Conservation (phyloP, 2,797 vertebrate genomes). For the Podargus strigoides region DNA sequence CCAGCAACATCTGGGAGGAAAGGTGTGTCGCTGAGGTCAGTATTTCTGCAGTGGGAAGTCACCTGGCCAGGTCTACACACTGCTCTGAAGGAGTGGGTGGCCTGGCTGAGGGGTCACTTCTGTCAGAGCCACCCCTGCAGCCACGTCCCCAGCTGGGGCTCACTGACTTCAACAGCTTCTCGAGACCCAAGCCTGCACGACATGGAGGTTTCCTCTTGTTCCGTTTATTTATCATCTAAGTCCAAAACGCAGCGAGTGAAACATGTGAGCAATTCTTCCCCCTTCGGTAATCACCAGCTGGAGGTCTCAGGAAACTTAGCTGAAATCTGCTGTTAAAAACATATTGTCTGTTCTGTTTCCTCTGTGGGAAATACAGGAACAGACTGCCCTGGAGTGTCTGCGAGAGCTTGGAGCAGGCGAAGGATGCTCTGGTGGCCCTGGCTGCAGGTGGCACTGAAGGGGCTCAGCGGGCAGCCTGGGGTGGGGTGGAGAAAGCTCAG, state of each 20-base stretch:
- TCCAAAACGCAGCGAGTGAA: background rate
- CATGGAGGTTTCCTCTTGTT: background rate
- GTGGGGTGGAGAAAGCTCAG: too few relatives aligned
- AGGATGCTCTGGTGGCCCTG: too few relatives aligned
- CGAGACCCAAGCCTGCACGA: background rate
- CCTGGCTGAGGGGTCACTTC: background rate
- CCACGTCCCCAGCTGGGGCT: too few relatives aligned
- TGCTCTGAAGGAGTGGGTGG: background rate
- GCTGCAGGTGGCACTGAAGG: too few relatives aligned
- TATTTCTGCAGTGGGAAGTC: background rate
- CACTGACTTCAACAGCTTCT: background rate
- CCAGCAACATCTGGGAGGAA: background rate
- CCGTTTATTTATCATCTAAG: background rate
- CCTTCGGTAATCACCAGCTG: background rate
- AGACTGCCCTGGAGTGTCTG: background rate
- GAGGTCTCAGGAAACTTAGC: background rate
- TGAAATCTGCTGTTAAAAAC: background rate
- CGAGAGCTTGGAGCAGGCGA: background rate
- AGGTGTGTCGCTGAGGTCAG: background rate
- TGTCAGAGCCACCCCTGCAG: too few relatives aligned
- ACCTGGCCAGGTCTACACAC: background rate
- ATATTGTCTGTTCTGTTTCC: background rate
- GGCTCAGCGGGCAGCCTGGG: too few relatives aligned
- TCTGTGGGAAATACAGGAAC: background rate
- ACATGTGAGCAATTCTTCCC: background rate